phyloP scores from a whole-genome alignment of 2,888 invertebrate genomes.

The Xanthostigma xanthostigma region DNA sequence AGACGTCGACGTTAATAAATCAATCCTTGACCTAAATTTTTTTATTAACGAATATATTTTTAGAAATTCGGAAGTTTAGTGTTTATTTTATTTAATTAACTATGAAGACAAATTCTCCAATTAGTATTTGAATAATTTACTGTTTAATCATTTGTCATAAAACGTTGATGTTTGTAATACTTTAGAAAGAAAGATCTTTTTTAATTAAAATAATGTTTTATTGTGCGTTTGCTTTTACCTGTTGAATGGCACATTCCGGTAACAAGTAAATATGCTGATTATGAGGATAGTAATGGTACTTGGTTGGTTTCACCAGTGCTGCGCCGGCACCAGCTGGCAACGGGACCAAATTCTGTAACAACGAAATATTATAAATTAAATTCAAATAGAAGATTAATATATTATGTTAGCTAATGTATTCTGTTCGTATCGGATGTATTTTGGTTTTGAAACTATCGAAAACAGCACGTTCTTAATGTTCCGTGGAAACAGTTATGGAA shows the following conservation, averaged over 20 bases:
- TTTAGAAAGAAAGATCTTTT: constrained; percentile 1
- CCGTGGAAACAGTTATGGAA: too few relatives aligned
- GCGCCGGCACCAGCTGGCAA: constrained; percentile 52
- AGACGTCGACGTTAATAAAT: too few relatives aligned
- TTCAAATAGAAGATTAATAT: too few relatives aligned
- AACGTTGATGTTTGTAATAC: background rate
- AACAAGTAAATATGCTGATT: constrained; percentile 84
- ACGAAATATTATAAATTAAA: constrained; percentile 12
- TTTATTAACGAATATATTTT: too few relatives aligned
- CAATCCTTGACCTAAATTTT: too few relatives aligned
- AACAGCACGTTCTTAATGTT: too few relatives aligned
- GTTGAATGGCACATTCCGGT: constrained; percentile 89
- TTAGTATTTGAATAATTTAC: background rate
- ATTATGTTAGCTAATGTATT: too few relatives aligned
- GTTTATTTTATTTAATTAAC: too few relatives aligned
- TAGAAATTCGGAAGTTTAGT: too few relatives aligned
- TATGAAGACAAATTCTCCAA: background rate
- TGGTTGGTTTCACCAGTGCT: constrained; percentile 70
- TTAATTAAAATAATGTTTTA: background rate
- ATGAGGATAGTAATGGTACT: constrained; percentile 88
- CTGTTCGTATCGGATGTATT: too few relatives aligned
- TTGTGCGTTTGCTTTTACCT: constrained; percentile 33
- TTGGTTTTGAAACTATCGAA: too few relatives aligned
- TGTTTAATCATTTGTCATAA: constrained; percentile 2
- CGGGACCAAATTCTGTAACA: constrained; percentile 48